Evolutionary conservation across 2,797 vertebrate genomes (phyloP).

Genomic region (Coilia nasus): DNA sequence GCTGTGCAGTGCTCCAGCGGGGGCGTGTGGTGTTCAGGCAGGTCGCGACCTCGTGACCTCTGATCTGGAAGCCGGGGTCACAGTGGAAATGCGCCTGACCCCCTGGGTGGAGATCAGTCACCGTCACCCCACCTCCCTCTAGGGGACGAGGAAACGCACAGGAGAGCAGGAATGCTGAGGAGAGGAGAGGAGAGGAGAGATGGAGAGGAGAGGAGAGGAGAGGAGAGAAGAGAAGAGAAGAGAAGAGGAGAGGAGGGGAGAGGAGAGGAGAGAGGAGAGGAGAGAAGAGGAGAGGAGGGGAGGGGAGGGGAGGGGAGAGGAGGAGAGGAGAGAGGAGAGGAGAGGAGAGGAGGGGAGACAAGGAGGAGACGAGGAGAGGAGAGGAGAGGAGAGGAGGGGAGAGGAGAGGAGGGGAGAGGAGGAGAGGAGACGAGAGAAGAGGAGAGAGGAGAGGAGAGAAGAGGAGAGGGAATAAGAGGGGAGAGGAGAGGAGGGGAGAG

Average conservation of each 20-base stretch:
- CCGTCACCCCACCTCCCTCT: conserved; percentile 84
- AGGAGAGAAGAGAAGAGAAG: conserved; percentile 9
- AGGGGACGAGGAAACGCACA: conserved; percentile 86
- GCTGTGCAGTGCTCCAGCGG: conserved; percentile 82
- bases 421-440: neutral
- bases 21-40: conserved; percentile 87
- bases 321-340: neutral
- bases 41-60: conserved; percentile 83
- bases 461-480: neutral
- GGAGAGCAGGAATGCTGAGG: conserved; percentile 85
- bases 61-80: conserved; percentile 86
- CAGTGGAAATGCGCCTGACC: conserved; percentile 90
- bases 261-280: neutral
- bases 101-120: conserved; percentile 89
- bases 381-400: neutral
- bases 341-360: neutral
- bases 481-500: neutral
- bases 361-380: neutral
- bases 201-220: neutral
- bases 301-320: neutral
- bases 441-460: neutral
- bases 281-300: neutral
- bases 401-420: neutral
- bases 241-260: neutral
- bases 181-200: neutral